These are phyloP conservation scores for Caenorhabditis sp. DNA, from an alignment of 2,888 invertebrate species.

Conservation along the genomic window DNA sequence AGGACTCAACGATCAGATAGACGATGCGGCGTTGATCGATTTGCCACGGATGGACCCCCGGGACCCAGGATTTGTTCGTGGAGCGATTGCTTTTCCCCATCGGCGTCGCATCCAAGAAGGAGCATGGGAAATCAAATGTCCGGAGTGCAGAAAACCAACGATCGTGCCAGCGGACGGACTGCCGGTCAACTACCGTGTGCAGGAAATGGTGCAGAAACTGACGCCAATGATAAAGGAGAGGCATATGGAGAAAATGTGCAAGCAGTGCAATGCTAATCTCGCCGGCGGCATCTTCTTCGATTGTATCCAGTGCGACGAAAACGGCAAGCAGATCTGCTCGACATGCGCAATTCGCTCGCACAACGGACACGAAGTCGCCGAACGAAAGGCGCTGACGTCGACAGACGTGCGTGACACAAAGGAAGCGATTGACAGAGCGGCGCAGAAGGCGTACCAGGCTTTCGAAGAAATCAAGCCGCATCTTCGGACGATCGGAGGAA, in stretches of 20 bases:
- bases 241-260: slow-evolving; percentile 24
- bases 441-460: slow-evolving; percentile 21
- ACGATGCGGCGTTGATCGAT: neutral
- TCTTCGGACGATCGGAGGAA: slow-evolving; percentile 8
- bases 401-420: slow-evolving; percentile 30
- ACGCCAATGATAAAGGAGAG: slow-evolving; percentile 24
- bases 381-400: slow-evolving; percentile 41
- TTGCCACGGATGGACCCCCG: slow-evolving; percentile 19
- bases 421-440: slow-evolving; percentile 22
- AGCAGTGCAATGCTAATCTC: slow-evolving; percentile 11
- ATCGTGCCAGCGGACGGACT: slow-evolving; percentile 57
- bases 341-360: slow-evolving; percentile 61
- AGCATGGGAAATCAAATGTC: slow-evolving; percentile 60
- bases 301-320: slow-evolving; percentile 24
- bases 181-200: slow-evolving; percentile 54
- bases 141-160: slow-evolving; percentile 62
- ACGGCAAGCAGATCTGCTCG: slow-evolving; percentile 53
- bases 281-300: slow-evolving; percentile 45
- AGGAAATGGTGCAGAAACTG: slow-evolving; percentile 50
- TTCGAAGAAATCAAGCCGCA: slow-evolving; percentile 25
- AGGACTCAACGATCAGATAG: neutral
- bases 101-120: slow-evolving; percentile 3
- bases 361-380: slow-evolving; percentile 57
- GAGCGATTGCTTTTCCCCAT: slow-evolving; percentile 8
- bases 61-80: slow-evolving; percentile 9